Conservation (phyloP, 2,888 invertebrate genomes). For the Melanostoma mellinum region DNA sequence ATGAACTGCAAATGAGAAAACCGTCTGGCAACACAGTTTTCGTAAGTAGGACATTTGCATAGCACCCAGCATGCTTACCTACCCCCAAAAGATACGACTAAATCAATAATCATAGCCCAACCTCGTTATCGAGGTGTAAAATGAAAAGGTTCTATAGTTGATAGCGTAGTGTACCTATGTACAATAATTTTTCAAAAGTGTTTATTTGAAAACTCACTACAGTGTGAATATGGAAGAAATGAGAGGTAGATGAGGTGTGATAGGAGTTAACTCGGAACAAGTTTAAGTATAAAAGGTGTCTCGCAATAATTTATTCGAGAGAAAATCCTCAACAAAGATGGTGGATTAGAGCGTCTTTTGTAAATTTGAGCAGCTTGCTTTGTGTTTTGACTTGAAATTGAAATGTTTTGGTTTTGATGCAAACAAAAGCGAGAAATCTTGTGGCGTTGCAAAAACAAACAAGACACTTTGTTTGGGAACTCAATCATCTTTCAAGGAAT, state of each 20-base stretch:
- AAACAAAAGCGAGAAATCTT: too few relatives aligned
- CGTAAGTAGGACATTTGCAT: neutral
- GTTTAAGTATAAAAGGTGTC: too few relatives aligned
- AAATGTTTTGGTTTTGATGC: too few relatives aligned
- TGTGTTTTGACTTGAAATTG: too few relatives aligned
- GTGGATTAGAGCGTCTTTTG: too few relatives aligned
- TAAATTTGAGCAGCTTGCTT: too few relatives aligned
- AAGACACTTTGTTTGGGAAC: too few relatives aligned
- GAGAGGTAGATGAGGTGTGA: conserved; percentile 49
- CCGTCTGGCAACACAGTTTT: neutral
- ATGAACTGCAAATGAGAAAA: conserved; percentile 30
- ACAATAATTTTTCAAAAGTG: conserved; percentile 22
- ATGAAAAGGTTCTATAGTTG: conserved; percentile 4
- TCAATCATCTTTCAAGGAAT: too few relatives aligned
- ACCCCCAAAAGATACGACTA: neutral
- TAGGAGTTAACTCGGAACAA: neutral
- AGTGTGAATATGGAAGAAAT: conserved; percentile 15
- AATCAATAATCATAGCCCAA: neutral
- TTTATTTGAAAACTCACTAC: conserved; percentile 28
- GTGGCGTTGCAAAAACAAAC: too few relatives aligned
- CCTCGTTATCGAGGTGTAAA: conserved; percentile 15
- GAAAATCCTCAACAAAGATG: too few relatives aligned
- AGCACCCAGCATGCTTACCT: neutral
- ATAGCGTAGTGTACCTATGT: too few relatives aligned
- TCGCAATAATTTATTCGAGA: too few relatives aligned